Evolutionary conservation across 2,888 invertebrate species (phyloP), one percentile per base, ranked within the genome.

Genomic region (Luperina testacea): DNA sequence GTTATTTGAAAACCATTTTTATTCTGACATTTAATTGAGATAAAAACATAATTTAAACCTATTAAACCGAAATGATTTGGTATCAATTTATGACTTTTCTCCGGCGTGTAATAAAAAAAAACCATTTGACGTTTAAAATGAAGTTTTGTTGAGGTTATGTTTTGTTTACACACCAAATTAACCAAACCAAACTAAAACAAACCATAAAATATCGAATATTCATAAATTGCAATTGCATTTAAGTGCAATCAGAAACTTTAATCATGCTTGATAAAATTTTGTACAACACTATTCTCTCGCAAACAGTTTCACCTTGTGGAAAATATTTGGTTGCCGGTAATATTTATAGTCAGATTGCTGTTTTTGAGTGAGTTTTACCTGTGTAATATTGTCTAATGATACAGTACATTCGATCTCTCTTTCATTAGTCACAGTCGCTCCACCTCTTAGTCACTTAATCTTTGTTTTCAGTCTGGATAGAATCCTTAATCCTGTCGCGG

Each of bases 251-350:
- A 42, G 1, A 82, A 64, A 53, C 11, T 32, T 15, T 38, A 70
- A 84, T 87, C 87, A 97, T 97, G 97, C 89, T 97, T 27, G 94
- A 96, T 80, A 98, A 98, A 96, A 97, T 97, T 74, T 97, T 98
- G 88, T 99, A 99, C 91, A 99, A 98, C 85, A 98, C 98, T 61
- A 97, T 99, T 70, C 97, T 98, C 84, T 97, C 98, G 51, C 99
- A 99, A 95, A 97, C 98, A 2, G 98, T 98, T 94, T 99, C 99
- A 0, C 98, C 98, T 0, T 98, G 98, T 92, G 98, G 99, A 11
- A 98, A 98, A 92, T 98, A 97, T 95, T 97, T 99, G 75, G 97
- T 98, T 78, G 98, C 98, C 85, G 98, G 98, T 32, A 99, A 98
- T 94, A 98, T 98, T 90, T 99, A 98, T 93, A 99, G 99, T 9